phyloP scores from a whole-genome alignment of 2,113 vertebrate species.

The Anolis sagrei region DNA sequence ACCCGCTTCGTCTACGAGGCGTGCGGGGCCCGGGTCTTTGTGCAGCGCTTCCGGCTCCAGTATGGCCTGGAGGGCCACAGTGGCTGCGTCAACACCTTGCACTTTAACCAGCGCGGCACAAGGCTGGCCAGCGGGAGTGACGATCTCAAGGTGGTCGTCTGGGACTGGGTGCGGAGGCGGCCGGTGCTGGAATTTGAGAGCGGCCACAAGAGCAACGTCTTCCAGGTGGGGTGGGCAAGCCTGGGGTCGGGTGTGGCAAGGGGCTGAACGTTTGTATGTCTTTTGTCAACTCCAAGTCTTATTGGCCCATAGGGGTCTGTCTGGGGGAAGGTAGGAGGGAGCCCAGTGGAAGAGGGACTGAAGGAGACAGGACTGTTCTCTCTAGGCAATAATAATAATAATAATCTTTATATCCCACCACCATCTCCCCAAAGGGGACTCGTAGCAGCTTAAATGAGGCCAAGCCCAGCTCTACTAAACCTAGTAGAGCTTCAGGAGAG shows the following conservation, averaged over 20 bases:
- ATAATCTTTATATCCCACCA: too few species aligned
- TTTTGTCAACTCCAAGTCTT: neutral
- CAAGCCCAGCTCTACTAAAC: too few species aligned
- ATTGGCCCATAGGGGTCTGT: too few species aligned
- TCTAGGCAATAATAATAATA: too few species aligned
- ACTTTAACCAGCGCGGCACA: slow-evolving; percentile 94
- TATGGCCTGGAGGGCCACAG: slow-evolving; percentile 90
- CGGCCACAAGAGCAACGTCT: slow-evolving; percentile 96
- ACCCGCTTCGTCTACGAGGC: slow-evolving; percentile 86
- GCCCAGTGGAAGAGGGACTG: too few species aligned
- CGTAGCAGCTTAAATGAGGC: too few species aligned
- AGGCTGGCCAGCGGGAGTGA: slow-evolving; percentile 95
- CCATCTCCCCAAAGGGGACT: too few species aligned
- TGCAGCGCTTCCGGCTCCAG: slow-evolving; percentile 91
- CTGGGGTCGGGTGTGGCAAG: too few species aligned
- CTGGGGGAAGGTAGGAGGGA: too few species aligned
- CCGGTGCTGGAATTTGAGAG: slow-evolving; percentile 94
- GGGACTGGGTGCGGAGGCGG: slow-evolving; percentile 91
- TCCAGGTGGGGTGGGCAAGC: slow-evolving; percentile 84
- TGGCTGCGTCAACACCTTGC: slow-evolving; percentile 96
- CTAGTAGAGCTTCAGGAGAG: too few species aligned
- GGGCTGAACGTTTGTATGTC: too few species aligned
- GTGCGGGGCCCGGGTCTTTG: slow-evolving; percentile 89
- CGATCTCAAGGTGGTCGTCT: slow-evolving; percentile 93
- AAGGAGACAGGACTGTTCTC: too few species aligned